Percentiles rank a stretch among this genome's conserved stretches.
Conservation (phyloP, 2,797 vertebrate species). For the Tenualosa thibaudeaui region DNA sequence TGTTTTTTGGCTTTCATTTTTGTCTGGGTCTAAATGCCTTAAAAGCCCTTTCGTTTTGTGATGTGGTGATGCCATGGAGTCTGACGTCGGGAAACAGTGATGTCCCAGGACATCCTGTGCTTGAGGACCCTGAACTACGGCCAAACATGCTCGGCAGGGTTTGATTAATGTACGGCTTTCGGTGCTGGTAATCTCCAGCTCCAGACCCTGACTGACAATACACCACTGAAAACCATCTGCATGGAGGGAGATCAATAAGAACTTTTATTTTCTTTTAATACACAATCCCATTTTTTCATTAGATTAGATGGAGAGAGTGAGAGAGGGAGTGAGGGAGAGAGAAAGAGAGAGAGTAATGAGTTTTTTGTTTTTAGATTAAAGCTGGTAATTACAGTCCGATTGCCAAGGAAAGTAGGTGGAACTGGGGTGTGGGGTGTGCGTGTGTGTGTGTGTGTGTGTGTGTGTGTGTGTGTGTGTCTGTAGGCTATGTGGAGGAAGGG, state of each 20-base stretch:
- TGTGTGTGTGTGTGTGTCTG: background rate
- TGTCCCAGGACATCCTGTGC: background rate
- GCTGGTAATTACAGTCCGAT: background rate
- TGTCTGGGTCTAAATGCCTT: too few relatives aligned
- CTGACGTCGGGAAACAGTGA: background rate
- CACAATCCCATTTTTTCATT: background rate
- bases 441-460: background rate
- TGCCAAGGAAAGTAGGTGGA: background rate
- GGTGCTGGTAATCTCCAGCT: background rate
- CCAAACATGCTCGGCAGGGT: background rate
- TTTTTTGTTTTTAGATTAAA: background rate
- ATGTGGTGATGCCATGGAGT: background rate
- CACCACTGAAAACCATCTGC: background rate
- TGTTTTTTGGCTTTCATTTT: too few relatives aligned
- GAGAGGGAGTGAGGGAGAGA: too few relatives aligned
- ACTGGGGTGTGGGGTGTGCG: background rate
- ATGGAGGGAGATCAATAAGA: background rate
- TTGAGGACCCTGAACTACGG: background rate
- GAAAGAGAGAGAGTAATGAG: background rate
- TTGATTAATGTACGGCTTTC: background rate
- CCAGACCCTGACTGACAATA: background rate
- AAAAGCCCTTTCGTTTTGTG: too few relatives aligned
- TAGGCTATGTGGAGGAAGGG: background rate
- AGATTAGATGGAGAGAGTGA: background rate
- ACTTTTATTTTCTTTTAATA: constrained; percentile 12